These are phyloP conservation scores for Phodopus roborovskii DNA, from an alignment of 2,113 vertebrate genomes.

Conservation along the genomic window DNA sequence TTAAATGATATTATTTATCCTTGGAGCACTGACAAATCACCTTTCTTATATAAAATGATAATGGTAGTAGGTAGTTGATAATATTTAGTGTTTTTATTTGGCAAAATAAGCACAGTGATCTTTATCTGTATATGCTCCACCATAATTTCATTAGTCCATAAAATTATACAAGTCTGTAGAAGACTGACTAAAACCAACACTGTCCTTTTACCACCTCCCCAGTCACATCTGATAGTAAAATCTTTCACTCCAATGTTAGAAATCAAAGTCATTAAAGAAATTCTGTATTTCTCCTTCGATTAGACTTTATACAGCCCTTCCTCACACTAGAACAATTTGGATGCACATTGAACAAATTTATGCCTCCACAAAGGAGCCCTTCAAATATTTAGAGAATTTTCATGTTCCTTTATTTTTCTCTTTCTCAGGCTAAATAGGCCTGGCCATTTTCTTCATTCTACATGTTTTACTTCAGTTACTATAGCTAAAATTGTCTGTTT, in stretches of 20 bases:
- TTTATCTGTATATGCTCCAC: not conserved
- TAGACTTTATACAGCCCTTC: slow-evolving; percentile 40
- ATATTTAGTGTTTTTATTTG: slow-evolving; percentile 23
- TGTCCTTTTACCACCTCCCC: not conserved
- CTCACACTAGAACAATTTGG: slow-evolving; percentile 14
- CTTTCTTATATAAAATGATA: slow-evolving; percentile 45
- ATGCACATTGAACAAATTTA: slow-evolving; percentile 48
- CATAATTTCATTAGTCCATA: slow-evolving; percentile 30
- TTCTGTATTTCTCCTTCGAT: not conserved
- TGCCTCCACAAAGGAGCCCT: not conserved
- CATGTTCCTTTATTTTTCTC: slow-evolving; percentile 39
- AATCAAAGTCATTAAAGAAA: slow-evolving; percentile 30
- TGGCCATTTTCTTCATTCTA: slow-evolving; percentile 1
- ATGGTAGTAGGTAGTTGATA: slow-evolving; percentile 18
- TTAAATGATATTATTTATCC: slow-evolving; percentile 21
- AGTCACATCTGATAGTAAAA: slow-evolving; percentile 32
- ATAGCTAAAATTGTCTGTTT: slow-evolving; percentile 40
- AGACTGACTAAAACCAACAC: slow-evolving; percentile 14
- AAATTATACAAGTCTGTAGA: slow-evolving; percentile 33
- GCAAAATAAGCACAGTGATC: slow-evolving; percentile 40
- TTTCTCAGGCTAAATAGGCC: slow-evolving; percentile 31
- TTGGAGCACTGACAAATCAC: not conserved
- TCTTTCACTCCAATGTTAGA: not conserved
- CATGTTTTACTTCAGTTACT: slow-evolving; percentile 47
- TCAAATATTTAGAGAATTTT: slow-evolving; percentile 59